Evolutionary conservation across 2,888 invertebrate genomes (phyloP).

Genomic region (Sarcophaga variegata): DNA sequence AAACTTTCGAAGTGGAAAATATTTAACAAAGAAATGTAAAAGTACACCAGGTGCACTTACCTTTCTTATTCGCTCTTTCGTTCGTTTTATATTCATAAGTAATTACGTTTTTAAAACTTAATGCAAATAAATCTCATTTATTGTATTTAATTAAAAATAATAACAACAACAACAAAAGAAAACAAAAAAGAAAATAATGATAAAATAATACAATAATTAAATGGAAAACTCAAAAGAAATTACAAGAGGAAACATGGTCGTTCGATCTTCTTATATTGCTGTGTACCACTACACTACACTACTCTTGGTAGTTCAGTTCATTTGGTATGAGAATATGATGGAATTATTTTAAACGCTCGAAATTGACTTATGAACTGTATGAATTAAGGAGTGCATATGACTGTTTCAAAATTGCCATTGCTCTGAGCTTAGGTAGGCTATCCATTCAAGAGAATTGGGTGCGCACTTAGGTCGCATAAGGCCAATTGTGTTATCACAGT

Average conservation of each 20-base stretch:
- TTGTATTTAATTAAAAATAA: conserved; percentile 50
- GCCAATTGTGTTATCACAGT: too few species aligned
- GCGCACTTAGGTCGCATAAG: too few species aligned
- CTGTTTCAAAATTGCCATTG: too few species aligned
- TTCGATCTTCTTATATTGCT: too few species aligned
- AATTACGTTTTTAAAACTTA: conserved; percentile 50
- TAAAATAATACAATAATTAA: not conserved
- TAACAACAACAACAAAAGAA: not conserved
- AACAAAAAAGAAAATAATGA: conserved; percentile 1
- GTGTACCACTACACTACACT: too few species aligned
- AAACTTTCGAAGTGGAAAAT: not conserved
- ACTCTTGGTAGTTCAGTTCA: too few species aligned
- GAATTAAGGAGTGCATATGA: too few species aligned
- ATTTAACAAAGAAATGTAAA: not conserved
- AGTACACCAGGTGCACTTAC: conserved; percentile 43
- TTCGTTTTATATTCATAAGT: conserved; percentile 6
- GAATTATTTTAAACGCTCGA: too few species aligned
- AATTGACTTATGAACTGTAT: too few species aligned
- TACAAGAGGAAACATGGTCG: not conserved
- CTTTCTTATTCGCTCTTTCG: not conserved
- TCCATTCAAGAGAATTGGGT: too few species aligned
- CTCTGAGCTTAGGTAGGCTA: too few species aligned
- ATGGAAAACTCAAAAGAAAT: not conserved
- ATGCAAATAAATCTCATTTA: conserved; percentile 60
- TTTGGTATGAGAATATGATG: too few species aligned